phyloP scores from a whole-genome alignment of 2,797 vertebrate species.

The Hephaestus fuliginosus region DNA sequence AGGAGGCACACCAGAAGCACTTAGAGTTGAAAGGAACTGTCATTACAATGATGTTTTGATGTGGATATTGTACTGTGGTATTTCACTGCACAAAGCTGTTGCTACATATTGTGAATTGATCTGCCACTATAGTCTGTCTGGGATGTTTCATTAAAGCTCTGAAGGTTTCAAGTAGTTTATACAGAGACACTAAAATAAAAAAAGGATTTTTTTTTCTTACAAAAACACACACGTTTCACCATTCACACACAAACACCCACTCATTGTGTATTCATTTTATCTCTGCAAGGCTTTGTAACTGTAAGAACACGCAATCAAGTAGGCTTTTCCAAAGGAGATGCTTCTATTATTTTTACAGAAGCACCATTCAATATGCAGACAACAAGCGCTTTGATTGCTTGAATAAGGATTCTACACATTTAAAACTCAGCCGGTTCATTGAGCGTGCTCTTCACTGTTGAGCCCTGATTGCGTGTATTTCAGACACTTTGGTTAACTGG shows the following conservation, averaged over 20 bases:
- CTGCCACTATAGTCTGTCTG: constrained; percentile 71
- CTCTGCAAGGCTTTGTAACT: constrained; percentile 80
- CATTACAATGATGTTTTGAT: constrained; percentile 46
- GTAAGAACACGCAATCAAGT: constrained; percentile 70
- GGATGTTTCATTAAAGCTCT: constrained; percentile 87
- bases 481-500: constrained; percentile 87
- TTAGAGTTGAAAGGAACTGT: constrained; percentile 69
- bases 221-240: constrained; percentile 32
- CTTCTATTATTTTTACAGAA: constrained; percentile 71
- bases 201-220: constrained; percentile 33
- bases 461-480: constrained; percentile 78
- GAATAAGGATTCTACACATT: constrained; percentile 70
- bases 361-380: constrained; percentile 73
- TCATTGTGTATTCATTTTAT: constrained; percentile 67
- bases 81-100: constrained; percentile 63
- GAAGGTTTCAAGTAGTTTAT: constrained; percentile 87
- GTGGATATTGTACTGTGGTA: constrained; percentile 35
- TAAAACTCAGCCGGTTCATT: constrained; percentile 60
- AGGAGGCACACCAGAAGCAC: constrained; percentile 66
- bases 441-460: constrained; percentile 60
- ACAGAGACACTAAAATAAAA: constrained; percentile 70
- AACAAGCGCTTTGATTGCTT: constrained; percentile 82
- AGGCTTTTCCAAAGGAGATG: constrained; percentile 65
- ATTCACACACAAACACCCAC: constrained; percentile 52
- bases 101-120: constrained; percentile 70